Evolutionary conservation across 2,888 invertebrate genomes (phyloP).

Genomic region (Cosmorhoe ocellata): DNA sequence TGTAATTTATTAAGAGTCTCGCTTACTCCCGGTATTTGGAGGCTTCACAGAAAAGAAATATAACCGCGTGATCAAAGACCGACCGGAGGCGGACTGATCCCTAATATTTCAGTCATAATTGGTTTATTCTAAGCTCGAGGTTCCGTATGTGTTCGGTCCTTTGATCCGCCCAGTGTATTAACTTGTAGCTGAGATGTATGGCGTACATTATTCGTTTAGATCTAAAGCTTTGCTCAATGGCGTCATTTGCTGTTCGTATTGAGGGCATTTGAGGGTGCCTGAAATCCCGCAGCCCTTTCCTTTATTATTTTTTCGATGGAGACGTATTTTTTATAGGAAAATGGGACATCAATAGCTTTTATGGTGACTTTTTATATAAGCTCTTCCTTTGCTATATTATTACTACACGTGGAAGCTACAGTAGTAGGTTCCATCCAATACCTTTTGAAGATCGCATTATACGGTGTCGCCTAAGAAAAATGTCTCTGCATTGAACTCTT

Average conservation of each 20-base stretch:
- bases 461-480: not conserved
- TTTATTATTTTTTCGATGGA: conserved; percentile 28
- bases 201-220: conserved; percentile 69
- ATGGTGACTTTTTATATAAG: conserved; percentile 13
- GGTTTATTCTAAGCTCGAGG: conserved; percentile 81
- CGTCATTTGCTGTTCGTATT: conserved; percentile 54
- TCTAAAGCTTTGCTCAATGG: conserved; percentile 67
- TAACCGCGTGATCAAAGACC: conserved; percentile 76
- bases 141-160: conserved; percentile 72
- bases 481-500: not conserved
- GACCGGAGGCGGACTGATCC: conserved; percentile 70
- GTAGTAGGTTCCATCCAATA: no score
- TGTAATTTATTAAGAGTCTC: conserved; percentile 80
- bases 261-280: conserved; percentile 25
- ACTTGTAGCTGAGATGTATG: conserved; percentile 76
- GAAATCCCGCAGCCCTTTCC: conserved; percentile 30
- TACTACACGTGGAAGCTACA: no score
- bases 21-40: conserved; percentile 47
- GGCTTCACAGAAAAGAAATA: conserved; percentile 57
- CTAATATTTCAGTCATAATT: conserved; percentile 83
- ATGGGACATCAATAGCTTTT: conserved; percentile 21
- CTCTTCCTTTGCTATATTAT: conserved; percentile 6
- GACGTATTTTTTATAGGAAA: conserved; percentile 24
- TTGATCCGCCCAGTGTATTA: conserved; percentile 80
- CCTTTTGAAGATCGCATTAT: conserved; percentile 5